phyloP scores from a whole-genome alignment of 2,797 vertebrate species.

The Tarsius wallacei region DNA sequence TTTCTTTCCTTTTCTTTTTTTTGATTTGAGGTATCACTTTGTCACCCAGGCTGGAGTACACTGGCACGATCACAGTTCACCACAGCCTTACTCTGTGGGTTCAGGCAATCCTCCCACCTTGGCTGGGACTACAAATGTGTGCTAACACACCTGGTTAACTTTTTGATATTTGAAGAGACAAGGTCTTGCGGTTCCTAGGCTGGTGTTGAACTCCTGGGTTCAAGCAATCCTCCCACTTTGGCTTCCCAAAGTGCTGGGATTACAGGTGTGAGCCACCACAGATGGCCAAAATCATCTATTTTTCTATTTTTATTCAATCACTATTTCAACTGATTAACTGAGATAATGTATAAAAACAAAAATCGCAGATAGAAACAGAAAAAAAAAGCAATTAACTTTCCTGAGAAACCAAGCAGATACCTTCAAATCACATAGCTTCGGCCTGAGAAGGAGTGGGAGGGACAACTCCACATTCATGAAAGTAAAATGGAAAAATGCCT shows the following conservation, averaged over 20 bases:
- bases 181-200: too few relatives aligned
- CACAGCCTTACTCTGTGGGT: too few relatives aligned
- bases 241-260: too few relatives aligned
- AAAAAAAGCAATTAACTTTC: neutral
- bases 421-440: neutral
- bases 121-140: too few relatives aligned
- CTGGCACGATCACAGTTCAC: too few relatives aligned
- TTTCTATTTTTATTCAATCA: slow-evolving; percentile 22
- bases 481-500: neutral
- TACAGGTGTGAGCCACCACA: too few relatives aligned
- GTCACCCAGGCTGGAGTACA: too few relatives aligned
- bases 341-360: neutral
- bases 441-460: neutral
- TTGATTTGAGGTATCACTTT: neutral
- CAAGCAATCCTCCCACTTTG: too few relatives aligned
- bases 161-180: too few relatives aligned
- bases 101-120: too few relatives aligned
- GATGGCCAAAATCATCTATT: neutral
- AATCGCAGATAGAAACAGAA: neutral
- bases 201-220: too few relatives aligned
- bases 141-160: too few relatives aligned
- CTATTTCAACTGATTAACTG: neutral
- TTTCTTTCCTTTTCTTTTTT: slow-evolving; percentile 12
- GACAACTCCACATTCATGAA: neutral
- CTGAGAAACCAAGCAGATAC: neutral